phyloP scores from a whole-genome alignment of 2,888 invertebrate species.

The Cactoblastis cactorum region DNA sequence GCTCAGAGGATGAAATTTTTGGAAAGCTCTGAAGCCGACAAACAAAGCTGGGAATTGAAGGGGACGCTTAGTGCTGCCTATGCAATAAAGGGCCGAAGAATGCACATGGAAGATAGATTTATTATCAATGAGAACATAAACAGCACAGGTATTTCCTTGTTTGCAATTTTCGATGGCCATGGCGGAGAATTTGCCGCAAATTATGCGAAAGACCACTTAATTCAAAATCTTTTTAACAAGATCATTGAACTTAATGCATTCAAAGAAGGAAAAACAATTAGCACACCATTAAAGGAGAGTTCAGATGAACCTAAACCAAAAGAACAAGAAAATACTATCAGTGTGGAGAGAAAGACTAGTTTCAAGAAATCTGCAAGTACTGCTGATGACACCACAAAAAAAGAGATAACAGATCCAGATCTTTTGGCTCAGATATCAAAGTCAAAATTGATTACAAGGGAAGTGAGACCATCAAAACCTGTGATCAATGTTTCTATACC shows the following conservation, averaged over 20 bases:
- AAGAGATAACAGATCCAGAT: slow-evolving; percentile 84
- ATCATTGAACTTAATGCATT: slow-evolving; percentile 86
- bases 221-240: slow-evolving; percentile 88
- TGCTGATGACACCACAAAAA: slow-evolving; percentile 76
- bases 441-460: slow-evolving; percentile 80
- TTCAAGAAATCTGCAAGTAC: slow-evolving; percentile 83
- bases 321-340: slow-evolving; percentile 45
- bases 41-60: slow-evolving; percentile 86
- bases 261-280: slow-evolving; percentile 77
- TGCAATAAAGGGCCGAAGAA: slow-evolving; percentile 93
- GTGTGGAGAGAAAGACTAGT: slow-evolving; percentile 81
- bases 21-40: slow-evolving; percentile 75
- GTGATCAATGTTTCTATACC: slow-evolving; percentile 71
- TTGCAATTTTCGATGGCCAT: slow-evolving; percentile 97
- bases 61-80: slow-evolving; percentile 89
- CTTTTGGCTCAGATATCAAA: slow-evolving; percentile 82
- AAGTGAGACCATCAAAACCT: slow-evolving; percentile 75
- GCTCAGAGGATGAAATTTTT: slow-evolving; percentile 80
- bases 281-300: slow-evolving; percentile 46
- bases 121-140: slow-evolving; percentile 92
- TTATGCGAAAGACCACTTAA: slow-evolving; percentile 92
- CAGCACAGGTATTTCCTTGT: slow-evolving; percentile 90
- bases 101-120: slow-evolving; percentile 97
- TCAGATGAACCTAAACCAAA: slow-evolving; percentile 63
- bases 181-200: slow-evolving; percentile 97